Conservation (phyloP, 2,113 vertebrate genomes). For the Hyperoodon ampullatus region DNA sequence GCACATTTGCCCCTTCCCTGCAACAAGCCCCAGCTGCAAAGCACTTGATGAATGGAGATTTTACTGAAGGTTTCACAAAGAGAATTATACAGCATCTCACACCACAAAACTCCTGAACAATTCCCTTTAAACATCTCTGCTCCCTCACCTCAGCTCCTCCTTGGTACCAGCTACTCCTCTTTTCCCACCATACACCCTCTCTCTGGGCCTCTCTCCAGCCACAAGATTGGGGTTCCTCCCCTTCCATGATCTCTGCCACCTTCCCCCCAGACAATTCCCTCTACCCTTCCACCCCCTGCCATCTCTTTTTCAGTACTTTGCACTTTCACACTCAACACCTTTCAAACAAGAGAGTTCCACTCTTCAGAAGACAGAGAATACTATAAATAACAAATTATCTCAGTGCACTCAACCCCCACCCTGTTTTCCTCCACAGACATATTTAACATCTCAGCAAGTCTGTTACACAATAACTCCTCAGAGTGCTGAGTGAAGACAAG, state of each 20-base stretch:
- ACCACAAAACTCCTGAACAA: neutral
- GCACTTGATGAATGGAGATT: neutral
- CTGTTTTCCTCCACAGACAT: neutral
- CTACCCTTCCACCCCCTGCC: neutral
- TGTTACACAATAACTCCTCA: slow-evolving; percentile 23
- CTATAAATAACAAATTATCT: neutral
- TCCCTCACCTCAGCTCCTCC: neutral
- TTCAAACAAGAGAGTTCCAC: neutral
- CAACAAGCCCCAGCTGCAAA: neutral
- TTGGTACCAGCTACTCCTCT: neutral
- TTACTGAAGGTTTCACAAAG: neutral
- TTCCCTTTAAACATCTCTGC: neutral
- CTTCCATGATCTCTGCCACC: neutral
- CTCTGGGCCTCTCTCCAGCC: neutral
- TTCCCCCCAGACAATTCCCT: neutral
- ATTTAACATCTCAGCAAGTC: neutral
- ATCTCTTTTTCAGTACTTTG: neutral
- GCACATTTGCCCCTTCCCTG: neutral
- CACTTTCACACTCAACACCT: neutral
- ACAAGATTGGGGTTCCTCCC: neutral
- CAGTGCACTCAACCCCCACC: no score
- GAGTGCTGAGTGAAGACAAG: neutral
- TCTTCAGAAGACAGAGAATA: slow-evolving; percentile 27
- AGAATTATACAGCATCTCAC: neutral
- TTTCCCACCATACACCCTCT: neutral